phyloP scores from a whole-genome alignment of 2,113 vertebrate species.

The Hippocampus mohnikei region DNA sequence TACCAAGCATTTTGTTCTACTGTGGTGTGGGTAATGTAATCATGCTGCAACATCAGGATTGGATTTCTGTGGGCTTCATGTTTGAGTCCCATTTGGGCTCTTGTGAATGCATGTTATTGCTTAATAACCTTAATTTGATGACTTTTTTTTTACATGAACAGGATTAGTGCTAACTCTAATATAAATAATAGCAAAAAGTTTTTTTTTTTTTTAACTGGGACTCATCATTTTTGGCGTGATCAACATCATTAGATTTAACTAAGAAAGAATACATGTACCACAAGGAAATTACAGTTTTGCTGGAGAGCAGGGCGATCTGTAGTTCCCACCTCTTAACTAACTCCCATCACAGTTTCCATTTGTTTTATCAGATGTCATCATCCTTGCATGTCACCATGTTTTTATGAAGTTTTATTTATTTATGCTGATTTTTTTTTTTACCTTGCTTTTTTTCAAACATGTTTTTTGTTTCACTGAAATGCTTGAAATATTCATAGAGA shows the following conservation, averaged over 20 bases:
- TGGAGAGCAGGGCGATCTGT: conserved; percentile 55
- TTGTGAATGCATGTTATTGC: not conserved
- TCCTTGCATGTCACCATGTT: conserved; percentile 74
- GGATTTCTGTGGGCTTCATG: not conserved
- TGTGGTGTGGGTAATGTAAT: not conserved
- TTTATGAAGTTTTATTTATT: conserved; percentile 50
- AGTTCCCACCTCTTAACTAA: conserved; percentile 68
- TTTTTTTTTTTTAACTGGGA: not conserved
- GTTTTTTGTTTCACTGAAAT: conserved; percentile 50
- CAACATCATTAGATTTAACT: not conserved
- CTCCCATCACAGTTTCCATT: conserved; percentile 62
- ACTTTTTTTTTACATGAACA: not conserved
- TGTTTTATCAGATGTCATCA: conserved; percentile 59
- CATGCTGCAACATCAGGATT: not conserved
- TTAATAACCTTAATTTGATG: not conserved
- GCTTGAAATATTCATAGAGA: conserved; percentile 60
- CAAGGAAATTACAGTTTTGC: conserved; percentile 50
- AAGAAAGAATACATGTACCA: conserved; percentile 21
- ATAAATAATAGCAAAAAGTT: not conserved
- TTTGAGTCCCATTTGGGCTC: not conserved
- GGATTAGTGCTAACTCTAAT: not conserved
- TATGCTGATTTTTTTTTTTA: conserved; percentile 21
- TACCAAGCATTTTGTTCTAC: not conserved
- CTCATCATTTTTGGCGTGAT: not conserved
- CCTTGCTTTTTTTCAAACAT: conserved; percentile 44